Evolutionary conservation across 2,888 invertebrate genomes (phyloP), one percentile per base, ranked within the genome.

Genomic region (Strigamia crassipes): DNA sequence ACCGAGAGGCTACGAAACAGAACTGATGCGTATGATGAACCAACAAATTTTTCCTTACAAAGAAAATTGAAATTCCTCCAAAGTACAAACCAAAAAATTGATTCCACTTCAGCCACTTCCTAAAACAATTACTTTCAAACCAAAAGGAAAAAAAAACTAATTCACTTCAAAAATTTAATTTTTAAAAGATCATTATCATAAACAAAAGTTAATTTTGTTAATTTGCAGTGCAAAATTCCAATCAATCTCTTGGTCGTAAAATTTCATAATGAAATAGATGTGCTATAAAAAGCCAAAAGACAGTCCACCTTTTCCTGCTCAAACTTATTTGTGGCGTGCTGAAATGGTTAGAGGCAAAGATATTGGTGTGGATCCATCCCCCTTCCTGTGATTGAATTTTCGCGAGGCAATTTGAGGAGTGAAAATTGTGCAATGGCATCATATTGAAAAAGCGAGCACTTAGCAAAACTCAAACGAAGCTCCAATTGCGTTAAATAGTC

Each of bases 381-480:
- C 27, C n/a, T 73, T 31, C 73, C 31, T n/a, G 31, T 73, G 73
- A 73, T 73, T 73, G 27, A 73, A 73, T 73, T 73, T 73, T 73
- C 73, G 31, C 73, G 73, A n/a, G 31, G 13, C 73, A 73, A 73
- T 73, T 73, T 73, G 73, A 6, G 73, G 73, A 73, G 73, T 15
- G 73, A 73, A 73, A 73, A 73, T 73, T 73, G 73, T 73, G 73
- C 73, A 73, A 73, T 73, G 73, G 73, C 73, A 73, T 73, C 73
- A 73, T 73, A 73, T 73, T 73, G 73, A 73, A 73, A n/a, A 73
- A 10, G 73, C 31, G 27, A 27, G 73, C 73, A 73, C 73, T 73
- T 73, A 73, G 73, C 61, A 27, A 73, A 31, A 73, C 73, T 73
- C 73, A 73, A 73, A 73, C 31, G 73, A 73, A 27, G 73, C 31